phyloP scores from a whole-genome alignment of 1,140 invertebrate genomes.

The Drosophila funebris region DNA sequence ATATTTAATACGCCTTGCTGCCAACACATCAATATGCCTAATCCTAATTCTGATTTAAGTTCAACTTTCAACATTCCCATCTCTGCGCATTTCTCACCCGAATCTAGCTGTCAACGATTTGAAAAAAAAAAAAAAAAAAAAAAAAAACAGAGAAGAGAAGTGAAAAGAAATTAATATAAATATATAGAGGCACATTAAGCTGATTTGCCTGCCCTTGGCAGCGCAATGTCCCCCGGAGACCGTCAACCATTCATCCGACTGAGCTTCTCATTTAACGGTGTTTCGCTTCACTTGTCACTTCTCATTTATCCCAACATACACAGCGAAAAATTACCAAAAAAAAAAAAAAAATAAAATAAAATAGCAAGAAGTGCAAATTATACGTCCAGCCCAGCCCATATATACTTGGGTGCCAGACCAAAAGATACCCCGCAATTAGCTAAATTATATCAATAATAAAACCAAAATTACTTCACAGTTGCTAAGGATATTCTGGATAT shows the following conservation, averaged over 20 bases:
- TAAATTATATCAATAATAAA: no score
- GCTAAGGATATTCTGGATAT: no score
- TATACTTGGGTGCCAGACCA: background rate
- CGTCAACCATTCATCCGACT: background rate
- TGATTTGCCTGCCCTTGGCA: background rate
- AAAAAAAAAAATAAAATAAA: no score
- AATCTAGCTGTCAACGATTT: conserved; percentile 53
- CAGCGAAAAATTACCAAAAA: background rate
- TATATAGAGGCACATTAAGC: conserved; percentile 1
- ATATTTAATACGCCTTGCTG: background rate
- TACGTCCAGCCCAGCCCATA: no score
- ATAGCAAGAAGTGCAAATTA: no score
- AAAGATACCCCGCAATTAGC: no score
- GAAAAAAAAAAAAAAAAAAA: background rate
- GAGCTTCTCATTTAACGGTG: conserved; percentile 15
- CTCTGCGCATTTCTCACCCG: conserved; percentile 16
- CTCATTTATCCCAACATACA: conserved; percentile 8
- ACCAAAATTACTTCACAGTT: no score
- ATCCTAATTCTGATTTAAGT: conserved; percentile 19
- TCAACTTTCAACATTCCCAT: background rate
- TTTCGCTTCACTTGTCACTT: conserved; percentile 28
- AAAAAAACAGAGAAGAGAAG: background rate
- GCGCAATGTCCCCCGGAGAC: background rate
- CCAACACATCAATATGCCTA: background rate
- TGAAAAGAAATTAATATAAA: background rate